A percentile compares a stretch with the other conserved stretches of the same genome.
phyloP scores from a whole-genome alignment of 2,888 invertebrate genomes.

The Habrosyne pyritoides region DNA sequence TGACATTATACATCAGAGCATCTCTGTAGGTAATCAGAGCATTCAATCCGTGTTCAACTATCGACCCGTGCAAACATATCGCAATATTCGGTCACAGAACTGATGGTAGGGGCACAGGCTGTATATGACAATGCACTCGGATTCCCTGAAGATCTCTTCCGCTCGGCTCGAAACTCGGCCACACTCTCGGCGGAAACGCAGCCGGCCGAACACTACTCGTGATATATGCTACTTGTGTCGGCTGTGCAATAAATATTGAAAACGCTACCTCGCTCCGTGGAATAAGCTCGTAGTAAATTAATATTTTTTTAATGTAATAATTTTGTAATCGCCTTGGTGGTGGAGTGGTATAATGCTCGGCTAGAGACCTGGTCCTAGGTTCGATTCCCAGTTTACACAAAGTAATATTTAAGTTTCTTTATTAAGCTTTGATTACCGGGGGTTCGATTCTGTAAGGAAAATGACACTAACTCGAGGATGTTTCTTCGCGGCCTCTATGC shows the following conservation, averaged over 20 bases:
- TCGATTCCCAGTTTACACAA: too few relatives aligned
- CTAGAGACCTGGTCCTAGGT: too few relatives aligned
- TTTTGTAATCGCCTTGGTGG: too few relatives aligned
- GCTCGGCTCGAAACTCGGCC: conserved; percentile 63
- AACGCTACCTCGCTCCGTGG: background rate
- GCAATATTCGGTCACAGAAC: background rate
- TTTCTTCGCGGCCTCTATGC: too few relatives aligned
- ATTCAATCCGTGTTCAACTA: background rate
- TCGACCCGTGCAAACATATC: background rate
- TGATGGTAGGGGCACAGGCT: conserved; percentile 14
- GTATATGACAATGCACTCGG: conserved; percentile 53
- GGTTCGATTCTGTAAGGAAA: too few relatives aligned
- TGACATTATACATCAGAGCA: too few relatives aligned
- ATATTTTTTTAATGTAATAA: too few relatives aligned
- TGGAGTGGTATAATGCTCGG: too few relatives aligned
- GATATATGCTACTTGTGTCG: conserved; percentile 17
- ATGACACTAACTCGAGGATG: too few relatives aligned
- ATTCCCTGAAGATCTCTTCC: conserved; percentile 63
- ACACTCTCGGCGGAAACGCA: conserved; percentile 48
- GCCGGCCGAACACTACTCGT: conserved; percentile 43
- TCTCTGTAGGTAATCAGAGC: too few relatives aligned
- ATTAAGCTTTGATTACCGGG: too few relatives aligned
- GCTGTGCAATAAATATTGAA: conserved; percentile 7
- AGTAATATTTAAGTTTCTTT: too few relatives aligned
- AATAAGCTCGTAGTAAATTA: background rate